Evolutionary conservation across 1,140 invertebrate genomes (phyloP), one percentile per base, ranked within the genome.

Genomic region (Drosophila albomicans): DNA sequence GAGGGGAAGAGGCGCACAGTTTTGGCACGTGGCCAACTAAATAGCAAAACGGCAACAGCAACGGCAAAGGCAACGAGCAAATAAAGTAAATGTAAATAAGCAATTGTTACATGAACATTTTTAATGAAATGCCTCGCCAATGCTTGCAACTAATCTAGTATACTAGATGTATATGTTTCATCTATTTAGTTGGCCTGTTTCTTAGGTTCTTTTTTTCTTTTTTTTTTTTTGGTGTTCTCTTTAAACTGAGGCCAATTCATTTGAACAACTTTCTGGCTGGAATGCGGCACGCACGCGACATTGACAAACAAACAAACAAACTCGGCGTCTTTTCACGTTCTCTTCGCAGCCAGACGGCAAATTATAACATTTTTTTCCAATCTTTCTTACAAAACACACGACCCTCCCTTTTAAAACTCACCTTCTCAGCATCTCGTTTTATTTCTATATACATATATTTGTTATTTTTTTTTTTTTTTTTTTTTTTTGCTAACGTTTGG

Each of bases 1-100:
- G 32, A 32, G 32, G 6, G 32, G 32, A 25, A 25, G 20, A 25
- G 32, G 6, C 32, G 32, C 32, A 38, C 54, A 52, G 59, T 80
- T 79, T 85, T 85, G 81, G 81, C 81, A 54, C 78, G 78, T 81
- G 81, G 76, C 81, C 81, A 85, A 85, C 69, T 62, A 49, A 49
- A 77, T 52, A 38, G 35, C 35, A 38, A 38, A 38, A 38, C 20
- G 35, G 7, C 35, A 35, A 8, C 8, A 2, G 32, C 32, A 38
- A 25, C 3, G 51, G 30, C 32, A 67, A 62, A 75, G 45, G 15
- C 28, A 30, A 11, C 16, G 58, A 63, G 63, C 38, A 62, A 71
- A 68, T 56, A 54, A 59, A 63, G 45, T 30, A 54, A 71, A 75
- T 59, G 46, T 75, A 73, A 62, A 71, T 71, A 71, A 46, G 66